These are phyloP conservation scores for Erebia epiphron DNA, from an alignment of 2,888 invertebrate genomes.

Conservation along the genomic window DNA sequence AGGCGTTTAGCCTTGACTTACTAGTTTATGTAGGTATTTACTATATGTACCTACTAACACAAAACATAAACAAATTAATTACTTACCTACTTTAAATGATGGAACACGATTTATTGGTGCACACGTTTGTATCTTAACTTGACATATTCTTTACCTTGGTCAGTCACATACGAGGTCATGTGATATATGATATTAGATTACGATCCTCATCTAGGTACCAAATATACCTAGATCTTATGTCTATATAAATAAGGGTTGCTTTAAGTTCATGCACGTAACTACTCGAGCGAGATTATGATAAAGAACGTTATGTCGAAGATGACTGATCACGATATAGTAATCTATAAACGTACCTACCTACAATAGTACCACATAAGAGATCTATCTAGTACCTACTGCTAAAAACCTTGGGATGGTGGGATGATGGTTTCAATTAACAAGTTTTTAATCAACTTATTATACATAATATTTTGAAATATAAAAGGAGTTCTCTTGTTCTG, in stretches of 20 bases:
- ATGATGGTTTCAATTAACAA: too few relatives aligned
- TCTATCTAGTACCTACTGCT: too few relatives aligned
- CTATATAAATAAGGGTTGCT: constrained; percentile 25
- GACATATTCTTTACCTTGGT: constrained; percentile 35
- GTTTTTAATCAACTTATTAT: too few relatives aligned
- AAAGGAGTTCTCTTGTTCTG: too few relatives aligned
- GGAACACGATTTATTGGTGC: constrained; percentile 4
- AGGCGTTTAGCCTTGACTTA: too few relatives aligned
- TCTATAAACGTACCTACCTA: not conserved
- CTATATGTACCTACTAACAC: too few relatives aligned
- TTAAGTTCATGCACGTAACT: not conserved
- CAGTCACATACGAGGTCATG: constrained; percentile 34
- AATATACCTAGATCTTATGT: constrained; percentile 27
- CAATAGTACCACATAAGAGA: too few relatives aligned
- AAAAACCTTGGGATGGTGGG: too few relatives aligned
- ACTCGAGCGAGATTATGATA: constrained; percentile 41
- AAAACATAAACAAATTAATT: too few relatives aligned
- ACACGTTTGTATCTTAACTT: constrained; percentile 11
- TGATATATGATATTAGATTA: constrained; percentile 31
- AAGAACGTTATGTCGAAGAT: constrained; percentile 52
- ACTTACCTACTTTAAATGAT: too few relatives aligned
- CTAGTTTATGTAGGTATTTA: too few relatives aligned
- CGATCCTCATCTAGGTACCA: not conserved
- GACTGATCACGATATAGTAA: constrained; percentile 46
- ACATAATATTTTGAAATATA: too few relatives aligned